These are phyloP conservation scores for Corythornis vintsioides DNA, from an alignment of 2,113 vertebrate genomes.

Conservation along the genomic window DNA sequence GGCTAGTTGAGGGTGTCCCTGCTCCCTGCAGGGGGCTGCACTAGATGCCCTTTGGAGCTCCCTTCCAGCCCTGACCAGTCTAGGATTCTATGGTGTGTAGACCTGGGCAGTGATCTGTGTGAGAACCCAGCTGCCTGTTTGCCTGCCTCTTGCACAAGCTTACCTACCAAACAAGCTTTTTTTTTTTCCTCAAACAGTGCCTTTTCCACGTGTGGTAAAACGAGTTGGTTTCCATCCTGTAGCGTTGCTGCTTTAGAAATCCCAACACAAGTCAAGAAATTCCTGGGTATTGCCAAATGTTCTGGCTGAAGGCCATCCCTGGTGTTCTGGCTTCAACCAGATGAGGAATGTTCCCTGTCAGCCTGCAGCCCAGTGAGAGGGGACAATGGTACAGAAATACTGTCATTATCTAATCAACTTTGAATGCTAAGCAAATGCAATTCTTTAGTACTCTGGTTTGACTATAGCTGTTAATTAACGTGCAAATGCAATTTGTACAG, in stretches of 20 bases:
- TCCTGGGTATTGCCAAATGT: conserved; percentile 46
- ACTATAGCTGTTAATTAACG: conserved; percentile 54
- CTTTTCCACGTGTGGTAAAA: conserved; percentile 46
- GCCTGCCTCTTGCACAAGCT: background rate
- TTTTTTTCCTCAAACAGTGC: background rate
- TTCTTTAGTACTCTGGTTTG: conserved; percentile 51
- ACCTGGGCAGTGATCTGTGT: background rate
- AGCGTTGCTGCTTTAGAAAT: background rate
- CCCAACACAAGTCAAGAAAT: conserved; percentile 47
- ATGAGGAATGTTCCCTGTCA: conserved; percentile 57
- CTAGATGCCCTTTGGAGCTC: no score
- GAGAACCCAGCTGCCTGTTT: background rate
- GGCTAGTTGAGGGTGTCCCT: no score
- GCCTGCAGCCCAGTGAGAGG: conserved; percentile 56
- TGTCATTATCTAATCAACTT: conserved; percentile 66
- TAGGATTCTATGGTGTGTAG: background rate
- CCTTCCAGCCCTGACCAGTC: no score
- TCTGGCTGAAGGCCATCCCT: conserved; percentile 32
- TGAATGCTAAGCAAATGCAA: conserved; percentile 63
- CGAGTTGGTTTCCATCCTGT: conserved; percentile 34
- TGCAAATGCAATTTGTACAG: conserved; percentile 49
- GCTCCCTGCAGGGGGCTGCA: no score
- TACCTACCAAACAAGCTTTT: conserved; percentile 1
- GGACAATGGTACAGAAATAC: conserved; percentile 55
- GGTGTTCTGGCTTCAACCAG: conserved; percentile 53